Conservation (phyloP, 2,888 invertebrate species). For the Metacarcinus magister region DNA sequence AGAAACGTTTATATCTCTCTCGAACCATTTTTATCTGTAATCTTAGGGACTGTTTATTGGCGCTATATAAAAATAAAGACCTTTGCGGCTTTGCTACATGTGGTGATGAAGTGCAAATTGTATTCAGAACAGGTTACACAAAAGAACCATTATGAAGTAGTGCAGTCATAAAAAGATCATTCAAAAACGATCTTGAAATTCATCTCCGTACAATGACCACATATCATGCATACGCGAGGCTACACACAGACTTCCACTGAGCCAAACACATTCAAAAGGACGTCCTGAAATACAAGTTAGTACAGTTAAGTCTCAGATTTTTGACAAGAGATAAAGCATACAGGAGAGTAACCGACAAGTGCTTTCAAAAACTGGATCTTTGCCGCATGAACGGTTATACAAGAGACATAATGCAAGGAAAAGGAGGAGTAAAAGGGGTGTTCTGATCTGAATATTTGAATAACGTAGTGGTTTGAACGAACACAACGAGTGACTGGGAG, state of each 20-base stretch:
- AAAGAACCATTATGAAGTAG: background rate
- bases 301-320: background rate
- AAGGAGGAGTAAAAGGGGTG: background rate
- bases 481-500: background rate
- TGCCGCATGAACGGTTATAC: background rate
- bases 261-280: background rate
- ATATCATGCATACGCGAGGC: background rate
- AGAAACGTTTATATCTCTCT: background rate
- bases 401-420: background rate
- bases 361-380: background rate
- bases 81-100: too few species aligned
- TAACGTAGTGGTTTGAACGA: background rate
- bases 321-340: too few species aligned
- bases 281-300: background rate
- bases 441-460: background rate
- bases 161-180: too few species aligned
- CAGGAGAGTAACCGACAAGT: background rate
- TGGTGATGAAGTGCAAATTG: background rate
- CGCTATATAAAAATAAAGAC: background rate
- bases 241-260: background rate
- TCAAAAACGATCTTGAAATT: too few species aligned
- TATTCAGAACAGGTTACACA: background rate
- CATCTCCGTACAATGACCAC: background rate
- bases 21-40: background rate
- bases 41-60: background rate